These are phyloP conservation scores for Chlamydotis undulata DNA, from an alignment of 2,113 vertebrate species.

Conservation along the genomic window DNA sequence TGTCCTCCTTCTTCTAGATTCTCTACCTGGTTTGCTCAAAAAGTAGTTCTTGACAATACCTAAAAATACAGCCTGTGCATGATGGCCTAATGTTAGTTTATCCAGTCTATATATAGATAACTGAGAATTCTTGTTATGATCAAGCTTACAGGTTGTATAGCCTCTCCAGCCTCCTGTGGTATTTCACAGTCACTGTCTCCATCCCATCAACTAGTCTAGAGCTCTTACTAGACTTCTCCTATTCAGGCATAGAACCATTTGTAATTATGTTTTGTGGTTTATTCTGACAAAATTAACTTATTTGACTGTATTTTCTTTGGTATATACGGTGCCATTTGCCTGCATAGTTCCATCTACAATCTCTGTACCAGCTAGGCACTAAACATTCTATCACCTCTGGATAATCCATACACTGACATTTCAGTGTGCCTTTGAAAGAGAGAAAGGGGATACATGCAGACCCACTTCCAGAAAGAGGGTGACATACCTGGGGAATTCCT, in stretches of 20 bases:
- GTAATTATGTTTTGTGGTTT: not conserved
- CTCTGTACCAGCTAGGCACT: not conserved
- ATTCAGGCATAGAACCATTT: not conserved
- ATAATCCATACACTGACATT: not conserved
- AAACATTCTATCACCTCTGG: not conserved
- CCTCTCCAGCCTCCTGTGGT: not conserved
- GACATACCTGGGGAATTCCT: conserved; percentile 1
- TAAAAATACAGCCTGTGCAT: not conserved
- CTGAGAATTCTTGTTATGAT: not conserved
- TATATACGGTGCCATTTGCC: not conserved
- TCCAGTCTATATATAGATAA: not conserved
- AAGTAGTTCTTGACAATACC: not conserved
- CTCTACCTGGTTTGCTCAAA: not conserved
- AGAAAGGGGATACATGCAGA: not conserved
- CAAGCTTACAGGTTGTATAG: not conserved
- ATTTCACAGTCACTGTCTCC: not conserved
- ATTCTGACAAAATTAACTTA: not conserved
- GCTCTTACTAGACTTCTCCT: not conserved
- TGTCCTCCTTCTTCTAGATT: not conserved
- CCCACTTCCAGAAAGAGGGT: not conserved
- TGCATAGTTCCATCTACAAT: not conserved
- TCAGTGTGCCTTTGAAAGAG: not conserved
- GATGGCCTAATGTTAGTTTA: not conserved
- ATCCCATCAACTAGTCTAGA: not conserved
- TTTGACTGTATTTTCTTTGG: not conserved